Evolutionary conservation across 2,888 invertebrate genomes (phyloP), one percentile per base, ranked within the genome.

Genomic region (Matsumyia berberina): DNA sequence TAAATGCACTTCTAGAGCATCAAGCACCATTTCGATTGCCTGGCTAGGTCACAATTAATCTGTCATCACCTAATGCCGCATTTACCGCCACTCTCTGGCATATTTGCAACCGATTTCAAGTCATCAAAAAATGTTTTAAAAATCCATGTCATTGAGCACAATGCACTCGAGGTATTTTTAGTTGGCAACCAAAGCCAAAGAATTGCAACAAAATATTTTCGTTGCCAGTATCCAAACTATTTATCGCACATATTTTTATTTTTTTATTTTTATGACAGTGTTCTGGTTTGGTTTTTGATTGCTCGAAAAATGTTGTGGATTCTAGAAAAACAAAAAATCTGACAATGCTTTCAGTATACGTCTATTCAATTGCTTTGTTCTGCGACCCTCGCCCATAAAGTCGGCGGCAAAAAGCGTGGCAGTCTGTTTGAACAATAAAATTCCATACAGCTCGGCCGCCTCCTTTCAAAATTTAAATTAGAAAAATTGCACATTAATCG

Each of bases 341-440:
- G 19, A 5, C 39, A 37, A n/a, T 39, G 12, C 12, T 6, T 39
- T 39, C 39, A 39, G 12, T 39, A 9, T 37, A 24, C 37, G 33
- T 55, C n/a, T 42, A 11, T 5, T 44, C 6, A 17, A 42, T 11
- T 53, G 51, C 15, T 24, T 51, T 19, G 37, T 67, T 31, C 2
- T 17, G 17, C 15, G 69, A 19, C 55, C 17, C 55, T 33, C 53
- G 15, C 17, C 33, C 12, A 55, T 17, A 24, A 19, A 44, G 64
- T 33, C 64, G 29, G 64, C 67, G 9, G 12, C 5, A 67, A 37
- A 9, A 67, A 37, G 31, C 44, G 53, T 53, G 29, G 7, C 29
- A 53, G 53, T 44, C n/a, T 24, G 24, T 33, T 19, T 12, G 44
- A 69, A 69, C 55, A 69, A 55, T 69, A 7, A 31, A 67, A 51